Evolutionary conservation across 2,888 invertebrate genomes (phyloP).

Genomic region (Tenthredo mesomela): DNA sequence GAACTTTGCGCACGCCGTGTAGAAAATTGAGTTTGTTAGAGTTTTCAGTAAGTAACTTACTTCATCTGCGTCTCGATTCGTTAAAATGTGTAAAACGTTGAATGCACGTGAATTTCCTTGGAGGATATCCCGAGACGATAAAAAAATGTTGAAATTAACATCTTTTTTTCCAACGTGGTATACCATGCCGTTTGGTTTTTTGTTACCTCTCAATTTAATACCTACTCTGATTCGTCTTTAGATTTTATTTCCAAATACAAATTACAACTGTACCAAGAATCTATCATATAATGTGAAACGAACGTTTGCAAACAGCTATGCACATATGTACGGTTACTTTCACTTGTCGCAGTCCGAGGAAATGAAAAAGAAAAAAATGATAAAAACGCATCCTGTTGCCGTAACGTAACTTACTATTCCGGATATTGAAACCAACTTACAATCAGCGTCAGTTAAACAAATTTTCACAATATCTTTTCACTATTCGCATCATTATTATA

Average conservation of each 20-base stretch:
- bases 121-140: not conserved
- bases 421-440: not conserved
- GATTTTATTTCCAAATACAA: not conserved
- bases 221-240: not conserved
- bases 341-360: not conserved
- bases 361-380: not conserved
- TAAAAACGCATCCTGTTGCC: constrained; percentile 9
- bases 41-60: not conserved
- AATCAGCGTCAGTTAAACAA: not conserved
- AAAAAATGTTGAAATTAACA: not conserved
- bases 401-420: constrained; percentile 19
- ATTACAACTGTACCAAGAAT: not conserved
- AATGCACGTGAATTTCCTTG: not conserved
- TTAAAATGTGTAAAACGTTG: not conserved
- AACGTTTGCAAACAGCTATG: not conserved
- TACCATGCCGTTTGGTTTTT: not conserved
- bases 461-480: not conserved
- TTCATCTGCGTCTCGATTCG: not conserved
- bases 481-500: not conserved
- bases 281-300: not conserved
- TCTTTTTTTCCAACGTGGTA: not conserved
- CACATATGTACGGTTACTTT: not conserved
- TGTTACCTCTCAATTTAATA: not conserved
- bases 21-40: not conserved
- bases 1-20: no score